Evolutionary conservation across 2,888 invertebrate species (phyloP).

Genomic region (Nowickia ferox): DNA sequence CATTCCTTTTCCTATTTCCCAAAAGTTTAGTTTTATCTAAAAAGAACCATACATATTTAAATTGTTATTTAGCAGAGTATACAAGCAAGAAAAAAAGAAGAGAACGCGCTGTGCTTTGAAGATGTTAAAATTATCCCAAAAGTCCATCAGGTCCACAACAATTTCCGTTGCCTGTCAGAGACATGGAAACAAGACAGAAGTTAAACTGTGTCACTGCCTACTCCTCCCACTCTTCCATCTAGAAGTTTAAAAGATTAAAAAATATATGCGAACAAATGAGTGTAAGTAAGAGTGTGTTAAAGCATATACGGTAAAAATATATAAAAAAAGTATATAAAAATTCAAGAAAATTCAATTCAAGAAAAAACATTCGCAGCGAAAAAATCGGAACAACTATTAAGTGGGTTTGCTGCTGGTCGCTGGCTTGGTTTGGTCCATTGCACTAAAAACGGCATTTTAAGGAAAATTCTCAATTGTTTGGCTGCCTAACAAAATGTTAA

Average conservation of each 20-base stretch:
- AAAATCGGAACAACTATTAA: slow-evolving; percentile 24
- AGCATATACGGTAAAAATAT: background rate
- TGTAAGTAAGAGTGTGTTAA: background rate
- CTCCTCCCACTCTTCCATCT: background rate
- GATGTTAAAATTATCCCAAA: slow-evolving; percentile 68
- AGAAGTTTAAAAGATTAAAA: background rate
- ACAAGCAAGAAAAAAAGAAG: background rate
- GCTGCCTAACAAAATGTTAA: slow-evolving; percentile 62
- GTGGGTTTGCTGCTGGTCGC: slow-evolving; percentile 31
- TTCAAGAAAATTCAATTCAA: background rate
- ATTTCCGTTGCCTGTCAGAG: slow-evolving; percentile 73
- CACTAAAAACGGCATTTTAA: background rate
- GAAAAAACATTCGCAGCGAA: slow-evolving; percentile 23
- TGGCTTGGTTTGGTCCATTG: slow-evolving; percentile 25
- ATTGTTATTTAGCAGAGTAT: slow-evolving; percentile 1
- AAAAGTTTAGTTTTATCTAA: slow-evolving; percentile 48
- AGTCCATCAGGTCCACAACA: slow-evolving; percentile 77
- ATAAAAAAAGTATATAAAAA: slow-evolving; percentile 5
- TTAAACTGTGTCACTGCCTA: slow-evolving; percentile 69
- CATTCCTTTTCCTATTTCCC: slow-evolving; percentile 55
- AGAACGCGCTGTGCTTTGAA: slow-evolving; percentile 30
- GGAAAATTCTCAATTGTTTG: slow-evolving; percentile 63
- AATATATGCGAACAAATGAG: background rate
- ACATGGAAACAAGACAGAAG: slow-evolving; percentile 55
- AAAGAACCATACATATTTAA: slow-evolving; percentile 30